These are phyloP conservation scores for Halictus rubicundus DNA, from an alignment of 1,140 invertebrate genomes.

Conservation along the genomic window DNA sequence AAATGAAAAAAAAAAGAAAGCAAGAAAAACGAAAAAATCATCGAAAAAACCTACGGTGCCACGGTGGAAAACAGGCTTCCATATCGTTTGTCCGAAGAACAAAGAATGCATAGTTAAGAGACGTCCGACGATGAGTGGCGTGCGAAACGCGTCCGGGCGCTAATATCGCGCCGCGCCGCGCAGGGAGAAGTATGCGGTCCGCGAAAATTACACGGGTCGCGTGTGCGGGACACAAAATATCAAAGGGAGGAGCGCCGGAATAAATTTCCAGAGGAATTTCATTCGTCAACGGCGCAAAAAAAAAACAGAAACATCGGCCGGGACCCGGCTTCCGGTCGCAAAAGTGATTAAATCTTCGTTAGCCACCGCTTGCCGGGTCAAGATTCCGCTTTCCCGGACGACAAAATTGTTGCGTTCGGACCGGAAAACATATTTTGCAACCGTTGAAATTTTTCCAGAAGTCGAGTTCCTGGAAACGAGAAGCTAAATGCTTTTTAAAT, in stretches of 20 bases:
- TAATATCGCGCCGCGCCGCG: slow-evolving; percentile 16
- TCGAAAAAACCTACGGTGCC: no score
- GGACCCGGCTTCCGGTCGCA: not conserved
- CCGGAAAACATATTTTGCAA: not conserved
- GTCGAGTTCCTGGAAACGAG: no score
- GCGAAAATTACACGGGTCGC: slow-evolving; percentile 37
- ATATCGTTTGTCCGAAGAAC: no score
- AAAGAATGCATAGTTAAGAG: no score
- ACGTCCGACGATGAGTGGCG: slow-evolving; percentile 17
- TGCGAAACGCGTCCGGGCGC: slow-evolving; percentile 8
- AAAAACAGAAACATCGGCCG: not conserved
- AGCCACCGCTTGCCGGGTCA: not conserved
- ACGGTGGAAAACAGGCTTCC: no score
- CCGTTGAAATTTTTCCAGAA: no score
- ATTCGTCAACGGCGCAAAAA: not conserved
- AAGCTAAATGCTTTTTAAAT: no score
- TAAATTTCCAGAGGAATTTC: slow-evolving; percentile 50
- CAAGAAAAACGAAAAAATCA: no score
- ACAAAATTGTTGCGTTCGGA: slow-evolving; percentile 6
- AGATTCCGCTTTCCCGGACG: not conserved
- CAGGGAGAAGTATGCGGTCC: slow-evolving; percentile 16
- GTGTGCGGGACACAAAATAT: slow-evolving; percentile 8
- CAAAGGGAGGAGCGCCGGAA: slow-evolving; percentile 37
- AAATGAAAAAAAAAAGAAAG: no score
- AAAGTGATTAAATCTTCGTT: slow-evolving; percentile 48